Percentiles rank a stretch among this genome's conserved stretches.
These are phyloP conservation scores for Nibea coibor DNA, from an alignment of 2,113 vertebrate species.

Conservation along the genomic window DNA sequence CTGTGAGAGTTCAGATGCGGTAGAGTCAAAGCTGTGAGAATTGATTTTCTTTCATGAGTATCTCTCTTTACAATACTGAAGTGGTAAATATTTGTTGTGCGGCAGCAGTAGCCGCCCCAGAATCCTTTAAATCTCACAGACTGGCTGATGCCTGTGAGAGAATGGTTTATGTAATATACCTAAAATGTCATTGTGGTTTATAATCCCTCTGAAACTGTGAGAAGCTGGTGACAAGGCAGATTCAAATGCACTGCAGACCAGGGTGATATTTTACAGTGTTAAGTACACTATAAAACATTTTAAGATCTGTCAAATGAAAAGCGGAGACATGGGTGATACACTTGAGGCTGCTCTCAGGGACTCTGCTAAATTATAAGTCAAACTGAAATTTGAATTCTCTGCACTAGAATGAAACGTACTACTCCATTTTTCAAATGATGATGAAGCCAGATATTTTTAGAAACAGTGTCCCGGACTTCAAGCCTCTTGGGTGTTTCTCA, in stretches of 20 bases:
- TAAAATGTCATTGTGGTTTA: conserved; percentile 43
- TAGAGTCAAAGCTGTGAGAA: conserved; percentile 26
- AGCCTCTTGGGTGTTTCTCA: neutral
- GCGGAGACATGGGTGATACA: neutral
- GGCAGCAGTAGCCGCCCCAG: conserved; percentile 18
- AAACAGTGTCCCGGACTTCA: neutral
- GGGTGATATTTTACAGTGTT: neutral
- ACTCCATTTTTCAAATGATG: neutral
- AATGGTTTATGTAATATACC: conserved; percentile 35
- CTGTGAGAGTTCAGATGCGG: conserved; percentile 2
- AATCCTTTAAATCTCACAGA: conserved; percentile 34
- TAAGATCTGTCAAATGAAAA: neutral
- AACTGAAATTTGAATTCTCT: neutral
- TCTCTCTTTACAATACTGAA: conserved; percentile 32
- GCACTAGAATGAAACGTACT: neutral
- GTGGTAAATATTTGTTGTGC: conserved; percentile 50
- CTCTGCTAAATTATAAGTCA: neutral
- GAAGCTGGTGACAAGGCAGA: neutral
- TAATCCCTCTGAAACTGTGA: conserved; percentile 35
- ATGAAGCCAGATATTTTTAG: neutral
- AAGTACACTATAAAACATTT: conserved; percentile 3
- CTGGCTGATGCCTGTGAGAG: neutral
- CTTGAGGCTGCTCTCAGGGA: neutral
- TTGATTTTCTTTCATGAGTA: conserved; percentile 44
- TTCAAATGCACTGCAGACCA: conserved; percentile 8